Conservation (phyloP, 2,888 invertebrate genomes). For the Nemotelus pantherinus region DNA sequence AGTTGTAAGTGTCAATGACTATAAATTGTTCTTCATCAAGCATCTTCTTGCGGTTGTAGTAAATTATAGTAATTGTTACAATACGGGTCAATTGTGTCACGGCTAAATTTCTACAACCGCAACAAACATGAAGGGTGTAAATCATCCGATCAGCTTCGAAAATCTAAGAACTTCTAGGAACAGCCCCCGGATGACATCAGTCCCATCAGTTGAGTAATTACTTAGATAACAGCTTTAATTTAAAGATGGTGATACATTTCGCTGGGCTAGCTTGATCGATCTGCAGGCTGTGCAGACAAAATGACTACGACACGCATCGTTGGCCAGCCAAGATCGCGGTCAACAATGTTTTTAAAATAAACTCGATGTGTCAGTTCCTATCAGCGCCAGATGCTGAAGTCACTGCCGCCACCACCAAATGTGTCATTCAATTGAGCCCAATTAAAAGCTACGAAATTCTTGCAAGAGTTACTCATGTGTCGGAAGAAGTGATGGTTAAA, state of each 20-base stretch:
- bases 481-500: slow-evolving; percentile 25
- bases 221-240: slow-evolving; percentile 2
- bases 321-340: slow-evolving; percentile 1
- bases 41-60: slow-evolving; percentile 4
- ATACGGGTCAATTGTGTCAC: no score
- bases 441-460: slow-evolving; percentile 45
- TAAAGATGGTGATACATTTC: slow-evolving; percentile 17
- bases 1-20: no score
- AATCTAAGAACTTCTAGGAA: not conserved
- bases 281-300: slow-evolving; percentile 12
- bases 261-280: slow-evolving; percentile 15
- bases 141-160: not conserved
- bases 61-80: no score
- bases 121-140: not conserved
- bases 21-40: slow-evolving; percentile 28
- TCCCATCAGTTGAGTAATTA: slow-evolving; percentile 1
- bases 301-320: not conserved
- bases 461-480: slow-evolving; percentile 40
- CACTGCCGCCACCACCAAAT: slow-evolving; percentile 30
- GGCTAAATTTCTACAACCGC: no score
- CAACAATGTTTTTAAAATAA: slow-evolving; percentile 9
- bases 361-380: no score
- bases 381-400: not conserved
- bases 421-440: slow-evolving; percentile 49
- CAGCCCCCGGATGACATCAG: slow-evolving; percentile 19